Evolutionary conservation across 1,140 invertebrate genomes (phyloP).

Genomic region (Polypedilum pembai): DNA sequence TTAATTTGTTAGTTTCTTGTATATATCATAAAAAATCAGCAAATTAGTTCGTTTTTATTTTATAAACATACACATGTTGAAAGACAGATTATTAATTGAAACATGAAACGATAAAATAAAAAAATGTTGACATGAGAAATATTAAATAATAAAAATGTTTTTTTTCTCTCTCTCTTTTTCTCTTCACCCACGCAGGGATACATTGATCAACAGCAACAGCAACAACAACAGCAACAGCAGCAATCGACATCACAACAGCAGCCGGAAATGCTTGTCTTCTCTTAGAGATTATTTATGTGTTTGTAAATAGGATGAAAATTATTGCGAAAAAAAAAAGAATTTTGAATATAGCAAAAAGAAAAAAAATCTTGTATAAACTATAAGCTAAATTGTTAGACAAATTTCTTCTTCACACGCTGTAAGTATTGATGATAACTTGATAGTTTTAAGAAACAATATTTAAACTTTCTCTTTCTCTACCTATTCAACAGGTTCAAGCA

Average conservation of each 20-base stretch:
- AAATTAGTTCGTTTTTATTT: background rate
- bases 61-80: background rate
- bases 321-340: background rate
- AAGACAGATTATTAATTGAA: background rate
- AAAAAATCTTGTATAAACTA: background rate
- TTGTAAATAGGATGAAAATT: background rate
- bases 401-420: conserved; percentile 11
- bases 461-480: background rate
- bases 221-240: background rate
- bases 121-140: background rate
- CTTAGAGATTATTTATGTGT: conserved; percentile 25
- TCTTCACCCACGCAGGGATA: conserved; percentile 8
- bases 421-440: background rate
- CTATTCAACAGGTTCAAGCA: conserved; percentile 23
- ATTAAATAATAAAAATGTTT: conserved; percentile 8
- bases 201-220: conserved; percentile 11
- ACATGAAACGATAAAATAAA: conserved; percentile 18
- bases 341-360: too few relatives aligned
- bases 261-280: conserved; percentile 25
- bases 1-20: background rate
- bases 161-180: background rate
- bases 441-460: background rate
- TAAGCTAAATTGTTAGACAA: conserved; percentile 20
- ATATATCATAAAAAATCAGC: background rate
- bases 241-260: background rate